These are phyloP conservation scores for Gobio gobio DNA, from an alignment of 2,113 vertebrate species.

Conservation along the genomic window DNA sequence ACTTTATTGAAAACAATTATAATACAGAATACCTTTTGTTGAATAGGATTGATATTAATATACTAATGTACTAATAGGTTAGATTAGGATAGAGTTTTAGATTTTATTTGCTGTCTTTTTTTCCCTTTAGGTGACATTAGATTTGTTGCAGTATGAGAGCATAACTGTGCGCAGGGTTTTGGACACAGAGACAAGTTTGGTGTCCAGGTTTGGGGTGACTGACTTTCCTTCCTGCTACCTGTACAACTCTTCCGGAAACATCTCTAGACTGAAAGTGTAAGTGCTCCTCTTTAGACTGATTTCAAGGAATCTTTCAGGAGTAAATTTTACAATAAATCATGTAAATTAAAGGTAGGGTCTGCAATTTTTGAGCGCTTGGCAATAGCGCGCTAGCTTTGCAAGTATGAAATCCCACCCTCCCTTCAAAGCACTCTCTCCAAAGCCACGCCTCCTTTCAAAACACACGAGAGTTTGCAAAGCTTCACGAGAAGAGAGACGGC, in stretches of 20 bases:
- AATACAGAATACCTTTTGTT: neutral
- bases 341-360: neutral
- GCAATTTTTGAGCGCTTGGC: no score
- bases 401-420: no score
- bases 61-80: neutral
- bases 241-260: conserved; percentile 77
- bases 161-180: conserved; percentile 85
- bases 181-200: conserved; percentile 74
- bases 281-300: conserved; percentile 55
- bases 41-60: neutral
- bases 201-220: conserved; percentile 77
- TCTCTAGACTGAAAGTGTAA: conserved; percentile 82
- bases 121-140: conserved; percentile 83
- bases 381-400: no score
- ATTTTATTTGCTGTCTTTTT: neutral
- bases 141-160: conserved; percentile 87
- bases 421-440: no score
- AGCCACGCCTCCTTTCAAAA: no score
- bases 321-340: neutral
- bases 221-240: conserved; percentile 88
- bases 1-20: neutral
- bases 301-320: neutral
- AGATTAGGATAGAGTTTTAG: no score
- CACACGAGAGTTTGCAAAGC: no score
- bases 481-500: no score